Base-by-base conservation (phyloP, 2,797 vertebrate species). In the Phoebastria nigripes region DNA sequence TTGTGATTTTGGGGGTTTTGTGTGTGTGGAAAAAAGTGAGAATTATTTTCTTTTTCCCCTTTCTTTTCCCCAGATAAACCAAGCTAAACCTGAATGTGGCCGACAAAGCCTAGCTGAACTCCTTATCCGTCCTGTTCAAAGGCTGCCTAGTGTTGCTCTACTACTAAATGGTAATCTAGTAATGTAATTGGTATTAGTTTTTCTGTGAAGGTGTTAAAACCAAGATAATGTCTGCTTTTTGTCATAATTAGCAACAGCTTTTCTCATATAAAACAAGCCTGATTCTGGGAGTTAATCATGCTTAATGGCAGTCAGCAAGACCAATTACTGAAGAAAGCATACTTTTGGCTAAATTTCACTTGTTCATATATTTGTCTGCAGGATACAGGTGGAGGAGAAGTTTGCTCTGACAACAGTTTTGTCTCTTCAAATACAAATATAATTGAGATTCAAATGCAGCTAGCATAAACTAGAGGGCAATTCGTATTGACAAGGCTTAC, bases 81-180 rank as follows among this genome's bases (percentile, higher is more conserved):
- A 99, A 97, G 97, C 99, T 67, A 99, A 99, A 94, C 99, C 99
- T 15, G 99, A 99, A 95, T 99, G 99, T 94, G 99, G 99, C 65
- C 98, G 99, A 31, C 99, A 99, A 96, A 99, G 99, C 8, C 98
- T 99, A 8, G 99, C 98, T 79, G 99, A 99, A 96, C 98, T 99
- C 80, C 98, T 99, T 77, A 99, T 99, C 85, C 98, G 99, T 91
- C 99, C 99, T 24, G 99, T 99, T 15, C 99, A 99, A 98, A 98
- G 99, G 91, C 97, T 99, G 80, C 99, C 99, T 16, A 99, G 99
- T 79, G 98, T 99, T 82, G 99, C 98, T 7, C 98, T 99, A 9
- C 98, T 99, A 52, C 97, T 99, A 42, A 99, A 99, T 51, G 99
- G 99, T 99, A 98, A 97, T 65, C 22, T 9, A 67, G 62, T 63